These are phyloP conservation scores for Laterallus jamaicensis DNA, from an alignment of 2,113 vertebrate species.

Conservation along the genomic window DNA sequence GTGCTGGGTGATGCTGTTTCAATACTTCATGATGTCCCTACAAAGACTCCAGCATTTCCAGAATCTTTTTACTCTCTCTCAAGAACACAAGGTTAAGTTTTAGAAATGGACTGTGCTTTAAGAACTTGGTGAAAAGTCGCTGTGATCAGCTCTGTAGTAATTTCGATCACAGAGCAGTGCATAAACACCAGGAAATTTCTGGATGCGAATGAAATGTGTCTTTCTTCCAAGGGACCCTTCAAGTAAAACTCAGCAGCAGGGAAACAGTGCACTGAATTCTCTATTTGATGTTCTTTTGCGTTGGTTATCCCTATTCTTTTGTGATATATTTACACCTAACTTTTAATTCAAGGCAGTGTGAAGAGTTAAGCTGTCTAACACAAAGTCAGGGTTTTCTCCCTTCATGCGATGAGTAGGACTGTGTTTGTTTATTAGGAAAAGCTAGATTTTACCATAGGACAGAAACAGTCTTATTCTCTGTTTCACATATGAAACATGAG, in stretches of 20 bases:
- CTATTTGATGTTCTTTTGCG: not conserved
- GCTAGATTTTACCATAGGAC: not conserved
- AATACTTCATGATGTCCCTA: not conserved
- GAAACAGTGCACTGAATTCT: not conserved
- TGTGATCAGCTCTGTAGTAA: not conserved
- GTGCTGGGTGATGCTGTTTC: not conserved
- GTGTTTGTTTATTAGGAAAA: not conserved
- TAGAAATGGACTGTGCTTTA: not conserved
- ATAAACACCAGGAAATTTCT: not conserved
- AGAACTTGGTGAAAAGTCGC: not conserved
- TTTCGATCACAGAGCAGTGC: not conserved
- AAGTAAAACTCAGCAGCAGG: not conserved
- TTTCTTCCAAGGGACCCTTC: not conserved
- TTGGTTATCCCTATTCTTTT: not conserved
- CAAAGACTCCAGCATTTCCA: not conserved
- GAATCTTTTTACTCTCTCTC: not conserved
- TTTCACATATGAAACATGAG: constrained; percentile 42
- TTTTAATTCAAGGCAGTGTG: not conserved
- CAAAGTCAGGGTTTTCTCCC: not conserved
- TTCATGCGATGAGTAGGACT: not conserved
- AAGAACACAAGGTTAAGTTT: not conserved
- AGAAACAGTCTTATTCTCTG: not conserved
- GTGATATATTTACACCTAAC: not conserved
- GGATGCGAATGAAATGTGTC: not conserved
- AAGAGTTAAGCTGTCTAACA: not conserved